Conservation (phyloP, 2,113 vertebrate genomes). For the Entelurus aequoreus region DNA sequence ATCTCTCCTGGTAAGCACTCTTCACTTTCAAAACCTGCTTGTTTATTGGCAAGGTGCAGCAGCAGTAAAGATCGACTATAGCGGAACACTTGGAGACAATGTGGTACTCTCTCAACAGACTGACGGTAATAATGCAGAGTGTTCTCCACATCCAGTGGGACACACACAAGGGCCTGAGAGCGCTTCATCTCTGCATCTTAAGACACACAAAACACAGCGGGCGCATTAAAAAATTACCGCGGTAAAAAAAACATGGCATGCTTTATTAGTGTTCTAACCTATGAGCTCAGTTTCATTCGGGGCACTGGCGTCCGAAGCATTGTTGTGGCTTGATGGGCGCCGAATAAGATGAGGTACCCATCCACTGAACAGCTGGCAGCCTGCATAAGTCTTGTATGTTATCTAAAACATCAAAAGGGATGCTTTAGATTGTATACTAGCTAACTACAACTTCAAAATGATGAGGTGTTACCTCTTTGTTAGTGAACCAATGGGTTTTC, state of each 20-base stretch:
- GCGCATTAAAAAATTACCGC: background rate
- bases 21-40: slow-evolving; percentile 50
- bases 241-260: background rate
- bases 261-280: slow-evolving; percentile 31
- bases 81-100: slow-evolving; percentile 73
- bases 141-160: slow-evolving; percentile 84
- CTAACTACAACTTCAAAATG: background rate
- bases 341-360: slow-evolving; percentile 6
- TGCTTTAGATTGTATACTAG: background rate
- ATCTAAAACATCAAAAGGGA: slow-evolving; percentile 66
- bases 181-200: slow-evolving; percentile 57
- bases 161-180: slow-evolving; percentile 70
- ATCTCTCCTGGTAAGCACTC: slow-evolving; percentile 50
- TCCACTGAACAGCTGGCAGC: slow-evolving; percentile 63
- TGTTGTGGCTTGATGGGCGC: background rate
- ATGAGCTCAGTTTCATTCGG: slow-evolving; percentile 18
- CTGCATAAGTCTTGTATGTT: slow-evolving; percentile 78
- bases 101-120: slow-evolving; percentile 70
- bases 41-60: slow-evolving; percentile 79
- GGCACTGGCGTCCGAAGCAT: background rate
- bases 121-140: slow-evolving; percentile 81
- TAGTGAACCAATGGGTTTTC: slow-evolving; percentile 52
- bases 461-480: slow-evolving; percentile 68
- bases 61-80: slow-evolving; percentile 82
- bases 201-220: slow-evolving; percentile 7